Base-by-base conservation (phyloP, 2,888 invertebrate species). In the Aethes cnicana region DNA sequence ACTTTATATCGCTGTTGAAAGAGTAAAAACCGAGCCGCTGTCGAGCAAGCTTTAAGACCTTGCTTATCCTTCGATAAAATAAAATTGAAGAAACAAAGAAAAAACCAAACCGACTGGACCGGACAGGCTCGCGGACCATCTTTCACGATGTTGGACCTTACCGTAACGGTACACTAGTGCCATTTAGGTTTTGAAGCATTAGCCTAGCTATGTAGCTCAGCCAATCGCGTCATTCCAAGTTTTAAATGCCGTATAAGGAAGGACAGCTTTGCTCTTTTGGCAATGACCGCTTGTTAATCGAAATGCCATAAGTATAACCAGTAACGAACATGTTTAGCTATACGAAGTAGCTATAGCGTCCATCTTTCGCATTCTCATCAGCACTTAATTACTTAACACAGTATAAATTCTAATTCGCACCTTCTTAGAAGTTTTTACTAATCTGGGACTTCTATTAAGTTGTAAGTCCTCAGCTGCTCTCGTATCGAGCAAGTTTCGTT, bases 171-270 rank as follows among this genome's bases (percentile, higher is more conserved):
- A 56, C 64, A 66, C 66, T 81, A 77, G 80, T 70, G 63, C 72
- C 68, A 75, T 72, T 80, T 76, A 82, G 62, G 70, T 64, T 68
- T 64, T 63, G 68, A 48, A 48, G 66, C 60, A 61, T 68, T 57
- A 68, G 65, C 64, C 69, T 65, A 69, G 47, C 50, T 66, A 69
- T 69, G 64, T 66, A 68, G 68, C 68, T 67, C 60, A 59, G 65
- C 60, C 69, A 62, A 66, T 71, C 72, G 75, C 67, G 72, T 70
- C 71, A 72, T 71, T 75, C 68, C 61, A 65, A 74, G 77, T 77
- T 81, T 84, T 84, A 80, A 52, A 75, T 66, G 61, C 87, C 86
- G 72, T 83, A 84, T 77, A 84, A 79, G 88, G 88, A 77, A 81
- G 71, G 72, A 75, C 87, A 66, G 77, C 77, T 77, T 82, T 69